A percentile compares a stretch with the other conserved stretches of the same genome.
phyloP scores from a whole-genome alignment of 2,888 invertebrate species.

The Spodoptera exigua region DNA sequence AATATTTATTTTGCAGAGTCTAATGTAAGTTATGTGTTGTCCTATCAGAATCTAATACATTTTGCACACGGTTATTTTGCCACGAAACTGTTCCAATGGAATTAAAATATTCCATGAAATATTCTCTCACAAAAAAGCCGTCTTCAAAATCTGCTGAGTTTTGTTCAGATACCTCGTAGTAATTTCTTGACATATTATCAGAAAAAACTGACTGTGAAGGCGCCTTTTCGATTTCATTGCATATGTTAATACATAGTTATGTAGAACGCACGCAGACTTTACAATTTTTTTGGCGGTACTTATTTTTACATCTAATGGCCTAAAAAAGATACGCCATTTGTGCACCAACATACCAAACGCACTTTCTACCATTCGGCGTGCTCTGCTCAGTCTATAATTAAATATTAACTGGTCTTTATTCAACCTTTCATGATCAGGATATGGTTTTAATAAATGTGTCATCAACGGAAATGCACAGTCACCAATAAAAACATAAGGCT shows the following conservation, averaged over 20 bases:
- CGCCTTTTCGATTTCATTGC: slow-evolving; percentile 6
- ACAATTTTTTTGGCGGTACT: slow-evolving; percentile 28
- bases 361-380: slow-evolving; percentile 53
- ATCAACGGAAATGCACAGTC: slow-evolving; percentile 42
- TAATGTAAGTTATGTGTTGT: no score
- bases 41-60: slow-evolving; percentile 12
- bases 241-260: slow-evolving; percentile 17
- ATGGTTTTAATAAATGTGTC: slow-evolving; percentile 47
- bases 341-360: slow-evolving; percentile 40
- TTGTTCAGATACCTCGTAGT: background rate
- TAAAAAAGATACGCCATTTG: slow-evolving; percentile 26
- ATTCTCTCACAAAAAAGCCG: slow-evolving; percentile 23
- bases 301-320: slow-evolving; percentile 22
- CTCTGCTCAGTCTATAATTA: slow-evolving; percentile 54
- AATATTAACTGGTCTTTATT: slow-evolving; percentile 44
- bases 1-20: no score
- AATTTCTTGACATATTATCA: no score
- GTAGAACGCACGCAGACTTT: slow-evolving; percentile 26
- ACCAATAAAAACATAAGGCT: slow-evolving; percentile 41
- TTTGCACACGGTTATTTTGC: slow-evolving; percentile 31
- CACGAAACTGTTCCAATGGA: slow-evolving; percentile 29
- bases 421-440: slow-evolving; percentile 48
- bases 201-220: no score
- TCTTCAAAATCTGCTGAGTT: slow-evolving; percentile 23
- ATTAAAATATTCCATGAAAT: slow-evolving; percentile 34